phyloP scores from a whole-genome alignment of 1,140 invertebrate species.

The Heliconius nattereri region DNA sequence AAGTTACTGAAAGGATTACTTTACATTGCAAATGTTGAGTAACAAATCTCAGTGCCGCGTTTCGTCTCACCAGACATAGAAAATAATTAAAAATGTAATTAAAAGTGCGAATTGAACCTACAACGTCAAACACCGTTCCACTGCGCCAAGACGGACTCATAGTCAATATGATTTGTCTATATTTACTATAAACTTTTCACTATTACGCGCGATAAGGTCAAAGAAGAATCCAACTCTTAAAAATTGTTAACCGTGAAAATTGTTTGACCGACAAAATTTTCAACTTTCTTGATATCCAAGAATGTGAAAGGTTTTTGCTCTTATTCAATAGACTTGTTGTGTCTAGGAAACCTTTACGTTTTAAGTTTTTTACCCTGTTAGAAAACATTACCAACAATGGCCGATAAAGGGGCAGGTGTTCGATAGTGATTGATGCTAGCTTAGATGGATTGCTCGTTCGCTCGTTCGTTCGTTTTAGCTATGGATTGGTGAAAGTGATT shows the following conservation, averaged over 20 bases:
- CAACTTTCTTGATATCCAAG: constrained; percentile 29
- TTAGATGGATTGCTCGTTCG: neutral
- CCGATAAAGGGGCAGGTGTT: neutral
- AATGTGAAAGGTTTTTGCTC: constrained; percentile 35
- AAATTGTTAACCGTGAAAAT: constrained; percentile 25
- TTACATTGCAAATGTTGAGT: neutral
- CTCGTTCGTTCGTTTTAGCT: neutral
- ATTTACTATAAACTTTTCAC: neutral
- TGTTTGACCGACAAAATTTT: constrained; percentile 31
- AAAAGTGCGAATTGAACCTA: too few relatives aligned
- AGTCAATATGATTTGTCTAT: too few relatives aligned
- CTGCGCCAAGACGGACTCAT: too few relatives aligned
- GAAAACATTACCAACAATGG: constrained; percentile 21
- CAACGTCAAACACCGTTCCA: too few relatives aligned
- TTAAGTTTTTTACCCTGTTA: constrained; percentile 23
- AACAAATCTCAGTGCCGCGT: too few relatives aligned
- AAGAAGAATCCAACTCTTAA: neutral
- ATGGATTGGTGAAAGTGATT: neutral
- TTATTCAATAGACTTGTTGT: constrained; percentile 27
- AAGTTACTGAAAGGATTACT: too few relatives aligned
- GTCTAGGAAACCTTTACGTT: constrained; percentile 30
- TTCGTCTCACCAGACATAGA: neutral
- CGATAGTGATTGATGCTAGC: neutral
- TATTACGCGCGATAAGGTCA: constrained; percentile 5
- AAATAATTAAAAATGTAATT: neutral